phyloP scores from a whole-genome alignment of 2,888 invertebrate genomes.

The Myathropa florea region DNA sequence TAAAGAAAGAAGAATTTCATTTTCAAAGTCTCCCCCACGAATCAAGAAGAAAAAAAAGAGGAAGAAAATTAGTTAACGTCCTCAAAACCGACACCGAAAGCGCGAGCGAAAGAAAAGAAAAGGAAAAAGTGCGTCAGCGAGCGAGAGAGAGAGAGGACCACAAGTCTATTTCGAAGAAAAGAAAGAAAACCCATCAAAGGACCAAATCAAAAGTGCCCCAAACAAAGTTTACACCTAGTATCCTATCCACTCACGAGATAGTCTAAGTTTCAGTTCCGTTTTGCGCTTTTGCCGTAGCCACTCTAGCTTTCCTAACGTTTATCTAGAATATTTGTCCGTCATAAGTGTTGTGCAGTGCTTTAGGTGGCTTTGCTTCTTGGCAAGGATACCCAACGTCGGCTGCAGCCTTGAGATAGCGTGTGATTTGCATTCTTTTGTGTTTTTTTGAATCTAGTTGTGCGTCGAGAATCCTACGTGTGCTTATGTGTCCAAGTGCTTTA shows the following conservation, averaged over 20 bases:
- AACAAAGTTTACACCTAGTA: background rate
- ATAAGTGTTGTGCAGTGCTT: slow-evolving; percentile 57
- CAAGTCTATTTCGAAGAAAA: slow-evolving; percentile 28
- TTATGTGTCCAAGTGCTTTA: slow-evolving; percentile 70
- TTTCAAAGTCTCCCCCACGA: background rate
- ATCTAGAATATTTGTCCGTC: background rate
- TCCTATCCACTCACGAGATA: background rate
- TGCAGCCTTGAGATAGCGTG: too few species aligned
- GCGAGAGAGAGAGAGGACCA: slow-evolving; percentile 15
- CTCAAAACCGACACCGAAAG: background rate
- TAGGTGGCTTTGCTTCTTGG: slow-evolving; percentile 31
- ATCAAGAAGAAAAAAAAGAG: background rate
- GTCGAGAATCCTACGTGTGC: slow-evolving; percentile 28
- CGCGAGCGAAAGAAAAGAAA: background rate
- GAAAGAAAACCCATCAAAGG: slow-evolving; percentile 45
- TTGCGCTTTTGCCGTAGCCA: slow-evolving; percentile 24
- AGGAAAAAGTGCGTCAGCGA: background rate
- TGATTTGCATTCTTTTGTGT: too few species aligned
- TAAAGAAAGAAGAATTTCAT: background rate
- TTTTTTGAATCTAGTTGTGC: background rate
- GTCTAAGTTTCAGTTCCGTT: background rate
- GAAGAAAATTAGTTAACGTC: background rate
- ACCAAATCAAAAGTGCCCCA: slow-evolving; percentile 69
- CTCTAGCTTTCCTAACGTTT: slow-evolving; percentile 37
- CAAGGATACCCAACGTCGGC: background rate